phyloP scores from a whole-genome alignment of 2,888 invertebrate species.

The Meta bourneti region DNA sequence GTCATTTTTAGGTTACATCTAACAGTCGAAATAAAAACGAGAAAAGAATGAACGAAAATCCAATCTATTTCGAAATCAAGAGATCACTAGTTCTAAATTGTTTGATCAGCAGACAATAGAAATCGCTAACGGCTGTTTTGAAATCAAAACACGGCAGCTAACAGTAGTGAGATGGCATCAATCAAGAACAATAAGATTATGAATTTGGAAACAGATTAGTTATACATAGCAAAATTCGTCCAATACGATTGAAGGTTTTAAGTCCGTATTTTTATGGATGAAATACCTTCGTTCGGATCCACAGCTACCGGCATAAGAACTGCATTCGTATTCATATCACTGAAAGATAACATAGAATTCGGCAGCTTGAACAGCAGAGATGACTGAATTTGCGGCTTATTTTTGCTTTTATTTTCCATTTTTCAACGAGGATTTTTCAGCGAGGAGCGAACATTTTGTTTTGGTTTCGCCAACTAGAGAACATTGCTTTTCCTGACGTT shows the following conservation, averaged over 20 bases:
- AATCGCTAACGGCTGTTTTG: neutral
- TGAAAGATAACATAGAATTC: constrained; percentile 50
- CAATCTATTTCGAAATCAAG: neutral
- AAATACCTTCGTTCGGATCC: constrained; percentile 28
- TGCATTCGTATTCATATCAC: constrained; percentile 36
- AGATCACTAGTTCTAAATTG: neutral
- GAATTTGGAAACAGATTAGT: neutral
- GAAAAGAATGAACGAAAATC: neutral
- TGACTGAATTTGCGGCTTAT: constrained; percentile 9
- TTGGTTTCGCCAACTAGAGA: neutral
- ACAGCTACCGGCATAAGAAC: constrained; percentile 61
- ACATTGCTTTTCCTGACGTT: neutral
- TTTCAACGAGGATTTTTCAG: neutral
- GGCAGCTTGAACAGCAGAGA: constrained; percentile 43
- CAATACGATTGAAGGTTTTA: neutral
- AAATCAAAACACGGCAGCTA: neutral
- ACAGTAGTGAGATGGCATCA: neutral
- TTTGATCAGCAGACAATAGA: neutral
- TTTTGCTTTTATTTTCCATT: constrained; percentile 34
- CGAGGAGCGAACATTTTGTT: neutral
- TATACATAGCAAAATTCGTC: neutral
- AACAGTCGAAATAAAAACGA: neutral
- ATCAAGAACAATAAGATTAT: neutral
- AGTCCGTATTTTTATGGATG: neutral
- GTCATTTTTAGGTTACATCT: neutral